Base-by-base conservation (phyloP, 2,797 vertebrate genomes). In the Varecia variegata region DNA sequence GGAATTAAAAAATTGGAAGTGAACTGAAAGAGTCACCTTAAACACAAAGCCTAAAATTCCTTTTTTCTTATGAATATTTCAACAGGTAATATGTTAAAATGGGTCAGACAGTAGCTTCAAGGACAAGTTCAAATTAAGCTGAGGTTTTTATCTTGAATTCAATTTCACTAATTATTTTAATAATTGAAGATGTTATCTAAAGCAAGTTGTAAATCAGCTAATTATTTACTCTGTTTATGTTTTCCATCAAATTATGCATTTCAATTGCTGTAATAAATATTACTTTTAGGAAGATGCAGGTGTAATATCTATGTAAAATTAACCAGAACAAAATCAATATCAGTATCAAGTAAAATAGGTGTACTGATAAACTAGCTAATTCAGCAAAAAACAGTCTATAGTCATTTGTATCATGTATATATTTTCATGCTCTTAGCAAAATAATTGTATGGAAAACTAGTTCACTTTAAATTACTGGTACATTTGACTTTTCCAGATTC, bases 111-210 rank as follows among this genome's bases (percentile, higher is more conserved):
- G 97, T 97, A 98, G 89, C 96, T 97, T 97, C 97, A 98, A 98
- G 98, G 98, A 98, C 97, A 98, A 97, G 90, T 97, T 98, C 95
- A 96, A 97, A 97, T 96, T 98, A 97, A 97, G 86, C 93, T 97
- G 62, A 97, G 86, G 8, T 97, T 98, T 96, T 96, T 93, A 96
- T 97, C 97, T 97, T 94, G 93, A 98, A 97, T 98, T 98, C 96
- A 97, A 97, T 98, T 97, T 98, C 0, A 0, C 56, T 98, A 98
- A 98, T 98, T 98, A 98, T 98, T 98, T 98, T 97, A 98, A 98
- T 98, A 98, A 98, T 98, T 98, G 97, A 98, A 98, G 97, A 94
- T 92, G 68, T 95, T 98, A 98, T 98, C 97, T 95, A 98, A 98
- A 97, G 85, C 94, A 98, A 96, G 95, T 97, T 98, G 95, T 97